Base-by-base conservation (phyloP, 64 coral and sea anemone species). In the Montipora efflorescens region DNA sequence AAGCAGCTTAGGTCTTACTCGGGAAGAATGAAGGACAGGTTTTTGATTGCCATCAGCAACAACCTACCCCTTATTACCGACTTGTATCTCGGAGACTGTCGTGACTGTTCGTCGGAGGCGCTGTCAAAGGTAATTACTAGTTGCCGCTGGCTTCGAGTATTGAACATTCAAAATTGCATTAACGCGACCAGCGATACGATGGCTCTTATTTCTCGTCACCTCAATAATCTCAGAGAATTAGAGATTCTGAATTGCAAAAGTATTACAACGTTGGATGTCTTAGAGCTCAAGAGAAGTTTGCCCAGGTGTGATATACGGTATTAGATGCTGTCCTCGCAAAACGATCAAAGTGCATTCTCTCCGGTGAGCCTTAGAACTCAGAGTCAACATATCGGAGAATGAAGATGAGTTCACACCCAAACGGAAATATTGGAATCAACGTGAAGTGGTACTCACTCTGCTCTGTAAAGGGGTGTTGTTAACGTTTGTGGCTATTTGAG, bases 21-120 rank as follows among this genome's bases (percentile, higher is more conserved):
- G 6, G 87, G 82, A 15, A 94, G 84, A 94, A 94, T 96, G 92
- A 90, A 87, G 45, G 95, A 96, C 52, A 86, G 83, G 11, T 93
- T 87, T 45, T 74, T 96, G 68, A 77, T 55, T 9, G 72, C 89
- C n/a, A 86, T 96, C 9, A 81, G 88, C 5, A 52, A 77, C 47
- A 91, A 94, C 62, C 45, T 96, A 62, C 87, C 57, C 8, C 78
- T 94, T 45, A n/a, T 96, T 25, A 89, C 80, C 16, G 81, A 94
- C 18, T 48, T 96, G 2, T 86, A 94, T 48, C 80, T 96, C 7
- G 95, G 95, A 25, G 88, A 93, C 67, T 96, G 95, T 81, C 55
- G 95, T 36, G 66, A 77, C 78, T 92, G 93, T 20, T 87, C 95
- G 2, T 16, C 80, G 48, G 76, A 76, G 14, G 95, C 82, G 2